Conservation (phyloP, 2,113 vertebrate genomes). For the Ophiodon elongatus region DNA sequence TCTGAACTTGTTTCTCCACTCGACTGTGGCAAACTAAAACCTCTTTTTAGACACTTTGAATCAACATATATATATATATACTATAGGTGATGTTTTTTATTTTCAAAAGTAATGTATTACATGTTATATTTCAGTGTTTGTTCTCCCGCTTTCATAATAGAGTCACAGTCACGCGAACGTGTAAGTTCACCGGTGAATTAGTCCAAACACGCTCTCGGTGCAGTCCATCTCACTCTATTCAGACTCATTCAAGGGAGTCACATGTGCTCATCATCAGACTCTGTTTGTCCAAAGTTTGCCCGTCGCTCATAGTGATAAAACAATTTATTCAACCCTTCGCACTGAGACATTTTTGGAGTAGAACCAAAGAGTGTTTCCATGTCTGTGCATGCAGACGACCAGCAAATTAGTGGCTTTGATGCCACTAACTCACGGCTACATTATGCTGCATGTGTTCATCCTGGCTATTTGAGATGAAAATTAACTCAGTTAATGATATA, state of each 20-base stretch:
- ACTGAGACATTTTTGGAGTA: slow-evolving; percentile 2
- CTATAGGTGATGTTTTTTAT: not conserved
- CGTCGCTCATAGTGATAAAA: slow-evolving; percentile 24
- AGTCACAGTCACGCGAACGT: not conserved
- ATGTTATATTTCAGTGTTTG: not conserved
- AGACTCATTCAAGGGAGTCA: slow-evolving; percentile 18
- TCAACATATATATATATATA: no score
- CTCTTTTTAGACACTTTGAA: not conserved
- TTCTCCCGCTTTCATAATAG: not conserved
- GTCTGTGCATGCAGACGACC: not conserved
- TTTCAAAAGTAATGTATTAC: not conserved
- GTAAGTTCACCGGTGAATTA: not conserved
- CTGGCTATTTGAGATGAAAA: not conserved
- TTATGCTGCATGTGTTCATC: not conserved
- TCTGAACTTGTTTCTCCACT: not conserved
- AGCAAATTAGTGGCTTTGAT: not conserved
- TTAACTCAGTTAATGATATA: not conserved
- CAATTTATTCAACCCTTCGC: not conserved
- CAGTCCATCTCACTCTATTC: slow-evolving; percentile 5
- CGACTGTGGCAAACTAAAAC: not conserved
- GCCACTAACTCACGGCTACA: not conserved
- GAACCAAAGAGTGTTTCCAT: slow-evolving; percentile 14
- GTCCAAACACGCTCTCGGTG: not conserved
- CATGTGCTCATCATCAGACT: not conserved
- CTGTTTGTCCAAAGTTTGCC: slow-evolving; percentile 26